Evolutionary conservation across 35 echinoderm and acorn worm species (phyloP).

Genomic region (Diadema setosum): DNA sequence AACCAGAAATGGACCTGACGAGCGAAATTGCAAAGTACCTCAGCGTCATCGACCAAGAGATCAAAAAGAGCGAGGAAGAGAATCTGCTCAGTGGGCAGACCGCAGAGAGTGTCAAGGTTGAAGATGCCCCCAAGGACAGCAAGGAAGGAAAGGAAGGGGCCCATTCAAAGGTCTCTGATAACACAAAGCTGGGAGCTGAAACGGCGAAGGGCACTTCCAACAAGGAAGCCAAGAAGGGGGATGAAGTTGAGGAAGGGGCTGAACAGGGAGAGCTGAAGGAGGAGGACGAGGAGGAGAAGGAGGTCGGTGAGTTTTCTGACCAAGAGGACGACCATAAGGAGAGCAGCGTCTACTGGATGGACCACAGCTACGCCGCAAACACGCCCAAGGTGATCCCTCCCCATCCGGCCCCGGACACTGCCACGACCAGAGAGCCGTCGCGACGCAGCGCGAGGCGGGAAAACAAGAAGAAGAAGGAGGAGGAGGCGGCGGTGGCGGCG

Average conservation of each 20-base stretch:
- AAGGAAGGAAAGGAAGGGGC: not conserved
- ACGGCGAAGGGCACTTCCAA: not conserved
- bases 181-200: not conserved
- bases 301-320: not conserved
- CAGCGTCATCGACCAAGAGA: not conserved
- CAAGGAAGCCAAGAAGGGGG: not conserved
- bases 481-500: not conserved
- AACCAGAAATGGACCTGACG: not conserved
- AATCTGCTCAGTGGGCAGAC: not conserved
- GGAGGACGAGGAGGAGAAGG: not conserved
- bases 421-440: too few species aligned
- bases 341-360: not conserved
- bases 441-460: not conserved
- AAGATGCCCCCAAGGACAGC: not conserved
- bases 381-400: too few species aligned
- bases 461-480: not conserved
- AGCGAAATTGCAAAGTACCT: not conserved
- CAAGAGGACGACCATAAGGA: not conserved
- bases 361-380: slow-evolving; percentile 1
- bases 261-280: not conserved
- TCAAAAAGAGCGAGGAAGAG: not conserved
- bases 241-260: not conserved
- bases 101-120: not conserved
- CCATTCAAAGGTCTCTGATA: not conserved
- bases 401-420: too few species aligned